These are phyloP conservation scores for Saxidomus purpurata DNA, from an alignment of 1,140 invertebrate genomes.

Conservation along the genomic window DNA sequence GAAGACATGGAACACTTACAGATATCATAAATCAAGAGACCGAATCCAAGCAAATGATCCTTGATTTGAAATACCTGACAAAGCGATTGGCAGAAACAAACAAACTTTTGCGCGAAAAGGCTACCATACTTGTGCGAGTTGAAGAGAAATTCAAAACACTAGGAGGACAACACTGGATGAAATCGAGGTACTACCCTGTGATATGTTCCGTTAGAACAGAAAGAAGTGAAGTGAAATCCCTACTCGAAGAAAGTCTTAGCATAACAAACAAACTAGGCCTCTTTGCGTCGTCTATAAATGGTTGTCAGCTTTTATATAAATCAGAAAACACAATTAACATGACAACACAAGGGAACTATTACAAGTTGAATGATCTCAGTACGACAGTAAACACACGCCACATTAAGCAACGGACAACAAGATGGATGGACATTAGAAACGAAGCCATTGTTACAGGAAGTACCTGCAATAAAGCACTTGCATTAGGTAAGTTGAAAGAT, in stretches of 20 bases:
- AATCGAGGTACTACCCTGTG: not conserved
- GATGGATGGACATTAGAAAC: conserved; percentile 11
- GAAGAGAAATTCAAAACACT: conserved; percentile 3
- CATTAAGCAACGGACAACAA: conserved; percentile 4
- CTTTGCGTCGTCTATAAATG: no score
- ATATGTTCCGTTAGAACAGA: not conserved
- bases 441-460: conserved; percentile 11
- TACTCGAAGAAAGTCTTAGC: not conserved
- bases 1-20: not conserved
- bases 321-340: not conserved
- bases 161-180: conserved; percentile 4
- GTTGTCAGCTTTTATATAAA: no score
- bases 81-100: not conserved
- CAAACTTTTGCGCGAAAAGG: not conserved
- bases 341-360: not conserved
- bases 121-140: not conserved
- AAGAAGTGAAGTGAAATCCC: not conserved
- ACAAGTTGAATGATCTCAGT: not conserved
- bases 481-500: not conserved
- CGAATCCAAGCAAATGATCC: no score
- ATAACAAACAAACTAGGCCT: no score
- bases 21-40: no score
- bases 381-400: not conserved
- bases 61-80: no score
- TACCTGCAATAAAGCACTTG: conserved; percentile 13